Conservation (phyloP, 2,113 vertebrate species). For the Rutilus rutilus region DNA sequence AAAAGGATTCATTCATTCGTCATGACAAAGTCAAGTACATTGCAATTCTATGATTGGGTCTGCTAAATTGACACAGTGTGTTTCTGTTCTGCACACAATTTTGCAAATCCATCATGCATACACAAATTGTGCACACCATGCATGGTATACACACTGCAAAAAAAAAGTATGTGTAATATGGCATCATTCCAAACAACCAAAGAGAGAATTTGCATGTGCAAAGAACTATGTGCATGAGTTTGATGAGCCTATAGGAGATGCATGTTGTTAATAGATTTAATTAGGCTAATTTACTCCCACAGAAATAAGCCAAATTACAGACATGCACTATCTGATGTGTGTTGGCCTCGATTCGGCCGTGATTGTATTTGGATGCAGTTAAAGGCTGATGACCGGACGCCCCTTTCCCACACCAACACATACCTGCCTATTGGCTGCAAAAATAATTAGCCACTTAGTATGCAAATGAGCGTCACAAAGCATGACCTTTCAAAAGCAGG, state of each 20-base stretch:
- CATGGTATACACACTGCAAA: neutral
- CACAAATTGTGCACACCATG: neutral
- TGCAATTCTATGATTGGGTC: too few species aligned
- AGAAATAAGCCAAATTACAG: neutral
- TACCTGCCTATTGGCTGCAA: constrained; percentile 26
- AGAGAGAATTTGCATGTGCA: neutral
- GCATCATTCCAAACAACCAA: too few species aligned
- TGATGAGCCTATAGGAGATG: neutral
- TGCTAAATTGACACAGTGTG: neutral
- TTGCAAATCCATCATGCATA: neutral
- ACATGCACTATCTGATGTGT: neutral
- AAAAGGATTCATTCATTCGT: neutral
- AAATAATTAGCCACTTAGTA: constrained; percentile 51
- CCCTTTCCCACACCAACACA: constrained; percentile 5
- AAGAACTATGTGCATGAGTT: neutral
- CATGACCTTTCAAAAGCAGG: constrained; percentile 48
- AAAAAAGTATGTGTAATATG: neutral
- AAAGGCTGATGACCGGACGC: neutral
- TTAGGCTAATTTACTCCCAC: neutral
- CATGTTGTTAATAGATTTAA: neutral
- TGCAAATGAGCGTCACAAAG: constrained; percentile 48
- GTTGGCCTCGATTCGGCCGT: neutral
- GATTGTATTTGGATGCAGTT: neutral
- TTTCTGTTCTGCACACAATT: neutral
- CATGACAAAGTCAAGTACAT: neutral